Base-by-base conservation (phyloP, 2,113 vertebrate species). In the Nibea albiflora region DNA sequence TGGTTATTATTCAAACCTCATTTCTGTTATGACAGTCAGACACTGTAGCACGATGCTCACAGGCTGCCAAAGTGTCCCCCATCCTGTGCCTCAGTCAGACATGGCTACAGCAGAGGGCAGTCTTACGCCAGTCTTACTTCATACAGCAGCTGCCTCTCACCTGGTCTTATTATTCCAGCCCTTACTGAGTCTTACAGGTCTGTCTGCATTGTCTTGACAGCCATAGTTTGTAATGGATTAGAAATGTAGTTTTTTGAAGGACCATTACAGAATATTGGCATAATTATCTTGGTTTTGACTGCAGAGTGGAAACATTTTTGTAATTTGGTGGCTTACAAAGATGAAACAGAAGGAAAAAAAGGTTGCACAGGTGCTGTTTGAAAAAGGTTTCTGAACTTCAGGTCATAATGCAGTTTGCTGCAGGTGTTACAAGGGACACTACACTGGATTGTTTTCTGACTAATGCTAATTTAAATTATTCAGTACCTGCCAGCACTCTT, bases 21-120 rank as follows among this genome's bases (percentile, higher is more conserved):
- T 39, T 9, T 39, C 6, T 22, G 6, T 44, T 22, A 10, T 31
- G 44, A 6, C 19, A 22, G 42, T 6, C 24, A 22, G 22, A 15
- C 19, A 39, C 14, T 68, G 16, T 16, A 42, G 53, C 26, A 52
- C 7, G 0, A 39, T 77, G 8, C 10, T 3, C 12, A 63, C 50
- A 47, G 20, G 20, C 4, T 31, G 24, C 61, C 46, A 24, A 10
- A 52, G 19, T 52, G 20, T 56, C 12, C 19, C n/a, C 14, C 7
- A 4, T 17, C 1, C 31, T 77, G 42, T 22, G 12, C 42, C 15
- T 66, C 22, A 58, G 3, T 20, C 54, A 57, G 67, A 35, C 49
- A 35, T 24, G 50, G 50, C 46, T 91, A 81, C 93, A 94, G 86
- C 76, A 95, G 94, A 93, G 92, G 93, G 94, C 92, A 95, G 89